These are phyloP conservation scores for Aplysina aerophoba DNA, from an alignment of 37 sponge, comb jelly and placozoan genomes.

Conservation along the genomic window DNA sequence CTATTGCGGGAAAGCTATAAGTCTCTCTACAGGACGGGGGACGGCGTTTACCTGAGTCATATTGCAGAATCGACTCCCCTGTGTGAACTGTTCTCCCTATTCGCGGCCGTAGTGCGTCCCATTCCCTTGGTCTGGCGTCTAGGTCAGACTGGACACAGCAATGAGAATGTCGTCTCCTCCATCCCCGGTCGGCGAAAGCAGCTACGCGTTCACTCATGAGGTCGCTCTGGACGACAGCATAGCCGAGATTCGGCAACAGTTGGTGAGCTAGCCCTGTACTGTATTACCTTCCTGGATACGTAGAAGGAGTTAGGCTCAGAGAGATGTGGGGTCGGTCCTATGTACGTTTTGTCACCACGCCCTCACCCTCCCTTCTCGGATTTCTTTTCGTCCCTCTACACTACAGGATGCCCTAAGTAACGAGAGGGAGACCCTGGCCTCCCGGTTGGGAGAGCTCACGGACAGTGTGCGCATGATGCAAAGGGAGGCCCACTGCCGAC, in stretches of 20 bases:
- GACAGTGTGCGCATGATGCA: background rate
- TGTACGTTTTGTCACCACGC: background rate
- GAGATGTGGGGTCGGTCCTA: background rate
- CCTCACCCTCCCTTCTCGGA: background rate
- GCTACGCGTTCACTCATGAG: no score
- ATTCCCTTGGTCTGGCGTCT: no score
- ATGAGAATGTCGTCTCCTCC: no score
- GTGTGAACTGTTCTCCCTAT: no score
- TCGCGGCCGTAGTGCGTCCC: no score
- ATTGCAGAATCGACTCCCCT: no score
- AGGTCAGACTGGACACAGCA: no score
- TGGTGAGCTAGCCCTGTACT: background rate
- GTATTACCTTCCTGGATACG: background rate
- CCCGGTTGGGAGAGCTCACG: conserved; percentile 5
- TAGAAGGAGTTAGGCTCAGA: no score
- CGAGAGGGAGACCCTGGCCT: background rate
- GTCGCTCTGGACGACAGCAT: background rate
- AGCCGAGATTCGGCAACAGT: background rate
- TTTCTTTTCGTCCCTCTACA: background rate
- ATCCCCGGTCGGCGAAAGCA: no score
- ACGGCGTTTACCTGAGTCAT: no score
- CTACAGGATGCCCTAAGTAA: background rate
- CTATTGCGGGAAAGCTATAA: no score
- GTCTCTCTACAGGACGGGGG: no score
- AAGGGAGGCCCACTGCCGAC: background rate